Conservation (phyloP, 2,113 vertebrate species). For the Phyllostomus discolor region DNA sequence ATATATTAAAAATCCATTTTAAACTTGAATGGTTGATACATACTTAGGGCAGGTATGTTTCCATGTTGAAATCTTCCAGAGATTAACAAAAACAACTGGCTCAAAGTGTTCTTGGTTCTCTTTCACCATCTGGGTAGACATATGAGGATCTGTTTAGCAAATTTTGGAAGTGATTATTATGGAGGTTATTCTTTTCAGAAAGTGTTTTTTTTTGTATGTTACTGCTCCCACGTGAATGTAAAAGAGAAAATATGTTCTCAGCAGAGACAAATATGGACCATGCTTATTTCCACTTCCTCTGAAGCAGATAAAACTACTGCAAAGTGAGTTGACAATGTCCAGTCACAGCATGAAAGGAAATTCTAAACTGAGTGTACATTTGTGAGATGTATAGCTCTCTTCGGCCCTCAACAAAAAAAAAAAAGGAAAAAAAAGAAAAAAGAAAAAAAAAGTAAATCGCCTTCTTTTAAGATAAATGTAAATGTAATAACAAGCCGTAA, state of each 20-base stretch:
- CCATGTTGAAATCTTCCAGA: constrained; percentile 51
- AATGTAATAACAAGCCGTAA: constrained; percentile 76
- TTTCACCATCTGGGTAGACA: constrained; percentile 75
- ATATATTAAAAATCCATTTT: background rate
- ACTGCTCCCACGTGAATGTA: constrained; percentile 70
- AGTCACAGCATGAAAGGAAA: constrained; percentile 75
- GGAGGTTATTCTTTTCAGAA: constrained; percentile 71
- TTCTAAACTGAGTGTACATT: constrained; percentile 72
- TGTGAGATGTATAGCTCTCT: constrained; percentile 71
- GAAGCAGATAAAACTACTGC: constrained; percentile 58
- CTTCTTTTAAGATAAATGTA: constrained; percentile 77
- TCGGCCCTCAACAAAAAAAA: background rate
- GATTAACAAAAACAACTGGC: constrained; percentile 44
- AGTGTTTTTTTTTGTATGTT: constrained; percentile 54
- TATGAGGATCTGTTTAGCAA: constrained; percentile 64
- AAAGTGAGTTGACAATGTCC: constrained; percentile 62
- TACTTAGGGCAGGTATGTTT: constrained; percentile 42
- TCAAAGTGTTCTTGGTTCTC: constrained; percentile 70
- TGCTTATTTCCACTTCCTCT: constrained; percentile 48
- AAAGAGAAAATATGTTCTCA: constrained; percentile 62
- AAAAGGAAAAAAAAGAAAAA: background rate
- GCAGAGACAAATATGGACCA: constrained; percentile 27
- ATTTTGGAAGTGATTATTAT: constrained; percentile 69
- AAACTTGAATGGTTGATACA: background rate
- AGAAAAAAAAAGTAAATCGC: constrained; percentile 57